Base-by-base conservation (phyloP, 2,797 vertebrate genomes). In the Danio choprae region DNA sequence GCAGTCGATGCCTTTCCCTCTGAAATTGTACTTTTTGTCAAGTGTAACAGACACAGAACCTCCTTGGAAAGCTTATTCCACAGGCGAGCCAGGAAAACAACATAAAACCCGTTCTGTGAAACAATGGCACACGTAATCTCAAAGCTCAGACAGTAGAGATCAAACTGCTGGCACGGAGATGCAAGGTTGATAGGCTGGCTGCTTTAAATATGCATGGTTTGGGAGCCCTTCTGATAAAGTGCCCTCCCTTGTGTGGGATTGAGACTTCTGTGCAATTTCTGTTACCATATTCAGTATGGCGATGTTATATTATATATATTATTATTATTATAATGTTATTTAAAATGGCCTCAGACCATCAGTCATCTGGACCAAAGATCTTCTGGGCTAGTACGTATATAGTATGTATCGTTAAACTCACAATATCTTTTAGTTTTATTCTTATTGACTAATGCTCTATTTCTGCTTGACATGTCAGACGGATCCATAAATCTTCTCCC, bases 61-160 rank as follows among this genome's bases (percentile, higher is more conserved):
- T 56, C 56, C 60, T 59, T 46, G 73, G 73, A 78, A 68, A 11
- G 71, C 78, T 77, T 78, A 88, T 91, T 91, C 89, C 87, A 90
- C 73, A 82, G 29, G 44, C 12, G 20, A 77, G 84, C 89, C 88
- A 90, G 86, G 84, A 90, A 91, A 85, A 90, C 86, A 83, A 83
- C 82, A 87, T 83, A 89, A 88, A 88, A 84, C 18, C 64, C 41
- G 67, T 82, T 86, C 78, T 75, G 81, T 85, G 77, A 81, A 87
- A 87, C 86, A 81, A 84, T 83, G 74, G 83, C 79, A 69, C 74
- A 68, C 77, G 74, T 71, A 84, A 60, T 82, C 65, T 76, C 81
- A 86, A 71, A 77, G 77, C 83, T 77, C 81, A 87, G 87, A 88
- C 82, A 84, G 83, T 74, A 80, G 80, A 85, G 84, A 89, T 89